Evolutionary conservation across 2,888 invertebrate genomes (phyloP), one percentile per base, ranked within the genome.

Genomic region (Heliconius ismenius): DNA sequence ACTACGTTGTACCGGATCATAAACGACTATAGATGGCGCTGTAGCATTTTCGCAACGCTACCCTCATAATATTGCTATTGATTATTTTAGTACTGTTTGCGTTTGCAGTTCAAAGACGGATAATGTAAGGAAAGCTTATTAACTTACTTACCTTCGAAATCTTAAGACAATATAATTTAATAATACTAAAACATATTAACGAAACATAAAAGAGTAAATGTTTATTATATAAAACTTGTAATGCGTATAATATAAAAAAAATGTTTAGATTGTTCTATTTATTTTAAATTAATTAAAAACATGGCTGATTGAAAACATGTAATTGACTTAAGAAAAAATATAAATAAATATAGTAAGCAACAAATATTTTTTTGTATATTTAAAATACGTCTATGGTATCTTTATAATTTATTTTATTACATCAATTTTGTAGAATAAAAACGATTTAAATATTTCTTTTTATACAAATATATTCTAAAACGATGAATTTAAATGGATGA

Each of bases 11-110:
- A 32, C 78, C 36, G n/a, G 65, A 26, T 60, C 32, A 9, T 10
- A 1, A 24, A 9, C 15, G 24, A 39, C 75, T 77, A 85, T 82
- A 91, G 92, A 90, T 90, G 92, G 90, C 92, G 90, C 86, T 90
- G 76, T 84, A 60, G 21, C 69, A 82, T 81, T 64, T 69, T 74
- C 72, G 26, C 69, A 74, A 77, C 74, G 65, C 62, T 72, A 67
- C 73, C 26, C 72, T 70, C 62, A 75, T 77, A 78, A 78, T 67
- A 67, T 39, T 65, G 63, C 39, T 81, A 81, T 81, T 79, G 80
- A 81, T 81, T 79, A 78, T 77, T 78, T 67, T 74, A 67, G 73
- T 77, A 65, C 63, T 78, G 79, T 79, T 79, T 74, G 73, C 75
- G 63, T 78, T 78, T 72, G 64, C 69, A 75, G 75, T 77, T 79